Evolutionary conservation across 2,113 vertebrate species (phyloP).

Genomic region (Paradisaea rubra): DNA sequence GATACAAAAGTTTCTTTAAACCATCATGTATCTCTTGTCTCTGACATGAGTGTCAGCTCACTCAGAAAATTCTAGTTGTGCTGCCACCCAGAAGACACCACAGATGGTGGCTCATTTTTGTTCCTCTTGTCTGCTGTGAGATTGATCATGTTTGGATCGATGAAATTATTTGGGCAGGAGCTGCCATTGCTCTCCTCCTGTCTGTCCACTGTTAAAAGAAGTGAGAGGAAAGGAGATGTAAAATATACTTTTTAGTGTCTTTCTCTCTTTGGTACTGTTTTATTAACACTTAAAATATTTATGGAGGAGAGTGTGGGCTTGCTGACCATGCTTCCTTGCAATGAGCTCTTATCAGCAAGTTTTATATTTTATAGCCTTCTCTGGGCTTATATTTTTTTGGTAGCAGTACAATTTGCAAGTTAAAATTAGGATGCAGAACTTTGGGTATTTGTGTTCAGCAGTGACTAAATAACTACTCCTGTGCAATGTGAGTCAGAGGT

Average conservation of each 20-base stretch:
- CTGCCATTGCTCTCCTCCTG: neutral
- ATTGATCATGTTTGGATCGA: conserved; percentile 21
- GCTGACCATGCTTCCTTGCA: neutral
- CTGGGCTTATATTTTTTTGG: neutral
- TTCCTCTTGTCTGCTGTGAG: conserved; percentile 25
- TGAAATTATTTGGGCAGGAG: conserved; percentile 1
- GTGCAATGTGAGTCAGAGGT: rapidly evolving
- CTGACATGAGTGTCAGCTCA: conserved; percentile 6
- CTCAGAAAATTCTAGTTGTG: neutral
- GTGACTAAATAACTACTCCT: neutral
- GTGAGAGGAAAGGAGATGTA: neutral
- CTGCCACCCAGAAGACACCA: neutral
- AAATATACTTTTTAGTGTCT: neutral
- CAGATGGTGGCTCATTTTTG: conserved; percentile 25
- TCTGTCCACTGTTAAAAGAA: neutral
- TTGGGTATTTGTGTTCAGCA: neutral
- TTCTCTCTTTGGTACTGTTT: neutral
- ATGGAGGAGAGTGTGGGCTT: neutral
- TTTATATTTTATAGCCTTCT: neutral
- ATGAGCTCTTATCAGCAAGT: neutral
- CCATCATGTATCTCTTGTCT: neutral
- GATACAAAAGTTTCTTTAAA: conserved; percentile 1
- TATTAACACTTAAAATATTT: conserved; percentile 6
- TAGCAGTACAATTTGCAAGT: neutral
- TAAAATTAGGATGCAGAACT: neutral